Percentiles rank a stretch among this genome's conserved stretches.
Conservation (phyloP, 1,140 invertebrate genomes). For the Micrasema minimum region DNA sequence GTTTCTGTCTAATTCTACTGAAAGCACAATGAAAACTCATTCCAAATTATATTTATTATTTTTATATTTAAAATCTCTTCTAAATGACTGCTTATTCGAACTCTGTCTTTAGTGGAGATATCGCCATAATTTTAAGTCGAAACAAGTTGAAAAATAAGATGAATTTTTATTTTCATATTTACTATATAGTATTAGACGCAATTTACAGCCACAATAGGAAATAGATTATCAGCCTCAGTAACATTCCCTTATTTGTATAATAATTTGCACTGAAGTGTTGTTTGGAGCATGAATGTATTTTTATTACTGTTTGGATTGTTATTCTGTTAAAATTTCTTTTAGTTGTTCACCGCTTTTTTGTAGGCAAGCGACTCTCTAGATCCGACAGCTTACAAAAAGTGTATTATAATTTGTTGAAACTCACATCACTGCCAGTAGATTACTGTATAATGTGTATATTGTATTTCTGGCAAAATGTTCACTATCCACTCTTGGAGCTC, state of each 20-base stretch:
- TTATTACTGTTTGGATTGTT: conserved; percentile 46
- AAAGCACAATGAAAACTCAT: conserved; percentile 44
- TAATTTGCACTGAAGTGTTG: conserved; percentile 49
- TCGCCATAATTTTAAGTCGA: conserved; percentile 48
- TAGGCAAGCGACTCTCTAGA: neutral
- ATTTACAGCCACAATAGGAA: conserved; percentile 1
- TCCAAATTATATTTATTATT: conserved; percentile 49
- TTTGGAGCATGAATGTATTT: conserved; percentile 51
- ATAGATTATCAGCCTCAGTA: conserved; percentile 16
- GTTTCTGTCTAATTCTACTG: neutral
- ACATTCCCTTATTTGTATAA: conserved; percentile 51
- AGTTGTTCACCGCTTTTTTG: conserved; percentile 27
- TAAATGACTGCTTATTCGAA: conserved; percentile 12
- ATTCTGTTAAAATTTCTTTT: conserved; percentile 31
- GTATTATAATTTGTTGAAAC: conserved; percentile 13
- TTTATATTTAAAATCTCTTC: conserved; percentile 42
- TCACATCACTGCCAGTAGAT: conserved; percentile 37
- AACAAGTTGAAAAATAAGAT: conserved; percentile 31
- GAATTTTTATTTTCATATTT: conserved; percentile 18
- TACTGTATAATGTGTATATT: neutral
- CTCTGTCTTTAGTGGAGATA: conserved; percentile 26
- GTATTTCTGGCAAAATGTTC: conserved; percentile 16
- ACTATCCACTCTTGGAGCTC: neutral
- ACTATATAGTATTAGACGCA: conserved; percentile 28
- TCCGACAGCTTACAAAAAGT: conserved; percentile 3